Base-by-base conservation (phyloP, 2,888 invertebrate genomes). In the Platycheirus albimanus region DNA sequence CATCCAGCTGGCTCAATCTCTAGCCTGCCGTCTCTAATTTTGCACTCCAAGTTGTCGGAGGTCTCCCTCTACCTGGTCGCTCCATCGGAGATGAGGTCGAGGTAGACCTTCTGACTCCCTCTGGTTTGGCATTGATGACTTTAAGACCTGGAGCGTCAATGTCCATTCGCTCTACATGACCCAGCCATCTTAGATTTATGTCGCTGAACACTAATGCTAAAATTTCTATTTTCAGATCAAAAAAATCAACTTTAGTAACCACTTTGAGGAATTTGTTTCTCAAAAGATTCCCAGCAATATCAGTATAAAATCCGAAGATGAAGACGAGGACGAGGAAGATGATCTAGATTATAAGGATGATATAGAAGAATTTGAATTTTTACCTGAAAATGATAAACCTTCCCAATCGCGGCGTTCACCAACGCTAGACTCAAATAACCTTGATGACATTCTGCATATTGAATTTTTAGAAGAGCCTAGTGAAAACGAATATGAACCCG, bases 371-470 rank as follows among this genome's bases (percentile, higher is more conserved):
- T 19, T 30, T 0, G 67, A 54, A 3, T 43, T 63, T 11, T 8
- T 13, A 4, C 13, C n/a, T 10, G 63, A 61, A 2, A 43, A 5
- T 11, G 64, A 45, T 13, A 8, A 36, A n/a, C 30, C 45, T 11
- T 11, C 19, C 4, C 20, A 28, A 19, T 47, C 8, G 1, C 13
- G 36, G 15, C 10, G 3, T 8, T 8, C 66, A 20, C 13, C 33
- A 5, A 30, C 33, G 2, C 6, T 52, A 0, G n/a, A 24, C 5
- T 0, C 1, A 10, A 19, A 17, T 7, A 41, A 33, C 30, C 15
- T 49, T 1, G 41, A 74, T 38, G 78, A 83, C 28, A 69, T 78
- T 10, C 45, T 84, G 7, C 84, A 84, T 33, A 84, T 84, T 20
- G 84, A 84, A 84, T 75, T 84, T 30, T 33, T 84, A 0, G 84